phyloP scores from a whole-genome alignment of 2,113 vertebrate species.

The human region DNA sequence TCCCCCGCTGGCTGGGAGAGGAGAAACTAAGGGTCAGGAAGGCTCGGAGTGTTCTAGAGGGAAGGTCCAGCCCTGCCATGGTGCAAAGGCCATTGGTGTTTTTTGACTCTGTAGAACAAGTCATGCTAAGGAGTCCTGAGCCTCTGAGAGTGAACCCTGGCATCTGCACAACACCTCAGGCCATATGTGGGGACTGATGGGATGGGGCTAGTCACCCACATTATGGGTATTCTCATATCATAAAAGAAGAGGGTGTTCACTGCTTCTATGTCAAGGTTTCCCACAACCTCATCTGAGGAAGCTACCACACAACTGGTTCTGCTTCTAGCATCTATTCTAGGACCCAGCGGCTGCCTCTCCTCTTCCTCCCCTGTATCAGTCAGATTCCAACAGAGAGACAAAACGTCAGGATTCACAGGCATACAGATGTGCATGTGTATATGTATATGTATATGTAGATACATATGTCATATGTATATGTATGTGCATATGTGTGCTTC shows the following conservation, averaged over 20 bases:
- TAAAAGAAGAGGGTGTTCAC: background rate
- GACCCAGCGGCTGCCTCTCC: background rate
- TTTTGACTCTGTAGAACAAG: background rate
- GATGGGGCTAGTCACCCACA: background rate
- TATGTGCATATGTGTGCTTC: background rate
- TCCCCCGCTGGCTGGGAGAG: accelerated
- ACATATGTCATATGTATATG: background rate
- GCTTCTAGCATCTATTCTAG: background rate
- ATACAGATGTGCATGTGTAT: background rate
- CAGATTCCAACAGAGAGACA: background rate
- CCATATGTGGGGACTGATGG: background rate
- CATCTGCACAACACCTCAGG: background rate
- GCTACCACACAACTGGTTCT: background rate
- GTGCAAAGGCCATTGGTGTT: background rate
- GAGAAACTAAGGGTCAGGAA: background rate
- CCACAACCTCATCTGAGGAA: background rate
- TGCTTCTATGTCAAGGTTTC: background rate
- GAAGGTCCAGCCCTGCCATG: too few relatives aligned
- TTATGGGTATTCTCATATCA: background rate
- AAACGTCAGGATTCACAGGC: background rate
- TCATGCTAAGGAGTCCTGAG: background rate
- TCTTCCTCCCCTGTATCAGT: background rate
- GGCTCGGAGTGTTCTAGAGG: background rate
- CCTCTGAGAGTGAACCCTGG: background rate
- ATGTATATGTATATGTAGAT: background rate